Percentiles rank a stretch among this genome's conserved stretches.
These are phyloP conservation scores for Suricata suricatta DNA, from an alignment of 2,113 vertebrate genomes.

Conservation along the genomic window DNA sequence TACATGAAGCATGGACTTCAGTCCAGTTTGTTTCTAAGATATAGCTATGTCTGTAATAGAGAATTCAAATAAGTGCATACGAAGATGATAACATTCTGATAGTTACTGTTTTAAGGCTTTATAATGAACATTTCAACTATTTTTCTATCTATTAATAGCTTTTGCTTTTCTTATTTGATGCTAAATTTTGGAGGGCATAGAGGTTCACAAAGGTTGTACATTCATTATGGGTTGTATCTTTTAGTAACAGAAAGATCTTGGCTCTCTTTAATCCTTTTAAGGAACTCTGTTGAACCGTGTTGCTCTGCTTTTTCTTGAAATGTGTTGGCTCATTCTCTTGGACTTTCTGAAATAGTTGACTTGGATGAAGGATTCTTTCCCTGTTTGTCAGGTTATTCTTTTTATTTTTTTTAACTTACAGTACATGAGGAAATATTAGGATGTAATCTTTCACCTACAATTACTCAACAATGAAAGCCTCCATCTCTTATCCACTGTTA, in stretches of 20 bases:
- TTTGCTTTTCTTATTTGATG: neutral
- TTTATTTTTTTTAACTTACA: neutral
- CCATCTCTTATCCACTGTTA: neutral
- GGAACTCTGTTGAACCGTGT: no score
- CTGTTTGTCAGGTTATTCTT: neutral
- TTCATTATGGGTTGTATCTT: neutral
- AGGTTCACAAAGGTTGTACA: neutral
- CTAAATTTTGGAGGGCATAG: neutral
- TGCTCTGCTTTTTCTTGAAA: neutral
- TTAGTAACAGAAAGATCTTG: neutral
- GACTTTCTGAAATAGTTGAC: neutral
- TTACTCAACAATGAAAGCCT: neutral
- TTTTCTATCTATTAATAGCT: neutral
- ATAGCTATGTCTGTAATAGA: neutral
- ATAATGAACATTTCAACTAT: neutral
- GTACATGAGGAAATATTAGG: neutral
- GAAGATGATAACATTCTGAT: neutral
- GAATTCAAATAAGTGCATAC: neutral
- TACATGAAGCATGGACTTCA: neutral
- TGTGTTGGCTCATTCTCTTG: neutral
- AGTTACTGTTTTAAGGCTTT: neutral
- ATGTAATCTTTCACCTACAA: neutral
- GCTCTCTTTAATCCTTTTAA: neutral
- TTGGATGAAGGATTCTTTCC: neutral
- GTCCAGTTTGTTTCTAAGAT: neutral